These are phyloP conservation scores for Eupristina koningsbergeri DNA, from an alignment of 1,140 invertebrate species.

Conservation along the genomic window DNA sequence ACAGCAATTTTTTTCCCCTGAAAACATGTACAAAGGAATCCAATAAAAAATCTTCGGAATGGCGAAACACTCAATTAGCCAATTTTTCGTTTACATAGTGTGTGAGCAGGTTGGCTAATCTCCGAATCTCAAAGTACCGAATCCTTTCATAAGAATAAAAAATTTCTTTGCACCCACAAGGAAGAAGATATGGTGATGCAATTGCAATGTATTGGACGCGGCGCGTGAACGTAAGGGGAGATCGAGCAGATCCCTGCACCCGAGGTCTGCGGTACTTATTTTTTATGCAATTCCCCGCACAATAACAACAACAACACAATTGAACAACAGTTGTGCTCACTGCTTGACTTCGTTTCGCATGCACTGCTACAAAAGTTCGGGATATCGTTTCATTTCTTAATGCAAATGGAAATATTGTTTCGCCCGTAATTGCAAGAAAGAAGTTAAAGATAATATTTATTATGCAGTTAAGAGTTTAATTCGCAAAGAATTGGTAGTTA, in stretches of 20 bases:
- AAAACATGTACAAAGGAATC: neutral
- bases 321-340: constrained; percentile 9
- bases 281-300: neutral
- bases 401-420: neutral
- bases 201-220: constrained; percentile 2
- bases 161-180: constrained; percentile 11
- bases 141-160: constrained; percentile 14
- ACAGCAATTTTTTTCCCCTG: neutral
- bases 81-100: constrained; percentile 20
- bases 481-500: too few relatives aligned
- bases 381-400: neutral
- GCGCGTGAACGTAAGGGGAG: neutral
- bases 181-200: constrained; percentile 10
- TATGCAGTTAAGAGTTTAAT: too few relatives aligned
- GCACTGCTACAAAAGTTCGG: neutral
- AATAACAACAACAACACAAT: constrained; percentile 41
- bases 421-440: neutral
- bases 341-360: neutral
- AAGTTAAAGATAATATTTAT: neutral
- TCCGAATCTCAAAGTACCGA: neutral
- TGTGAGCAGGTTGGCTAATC: neutral
- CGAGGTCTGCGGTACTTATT: constrained; percentile 18
- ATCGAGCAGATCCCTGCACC: constrained; percentile 6
- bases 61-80: constrained; percentile 2
- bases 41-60: neutral